These are phyloP conservation scores for Phoxinus dragarum DNA, from an alignment of 2,797 vertebrate genomes.

Conservation along the genomic window DNA sequence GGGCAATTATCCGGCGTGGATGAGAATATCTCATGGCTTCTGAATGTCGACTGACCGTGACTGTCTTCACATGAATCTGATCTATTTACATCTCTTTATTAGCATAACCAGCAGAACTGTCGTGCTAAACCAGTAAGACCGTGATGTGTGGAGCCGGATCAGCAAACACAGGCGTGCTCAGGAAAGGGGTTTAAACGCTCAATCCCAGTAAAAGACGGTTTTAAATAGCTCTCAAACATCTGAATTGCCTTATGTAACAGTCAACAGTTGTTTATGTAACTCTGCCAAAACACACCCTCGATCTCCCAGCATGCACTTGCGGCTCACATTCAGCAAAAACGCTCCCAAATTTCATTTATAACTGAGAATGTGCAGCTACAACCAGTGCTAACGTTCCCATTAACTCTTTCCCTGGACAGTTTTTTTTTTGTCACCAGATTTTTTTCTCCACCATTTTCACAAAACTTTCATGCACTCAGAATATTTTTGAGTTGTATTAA, in stretches of 20 bases:
- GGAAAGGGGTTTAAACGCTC: slow-evolving; percentile 1
- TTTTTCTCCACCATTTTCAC: not conserved
- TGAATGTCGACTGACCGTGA: not conserved
- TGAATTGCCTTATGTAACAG: slow-evolving; percentile 45
- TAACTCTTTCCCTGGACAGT: not conserved
- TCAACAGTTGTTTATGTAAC: slow-evolving; percentile 50
- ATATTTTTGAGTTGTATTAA: not conserved
- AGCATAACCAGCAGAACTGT: not conserved
- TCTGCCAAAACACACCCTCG: slow-evolving; percentile 21
- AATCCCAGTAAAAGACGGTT: not conserved
- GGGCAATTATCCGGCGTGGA: not conserved
- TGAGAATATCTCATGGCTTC: slow-evolving; percentile 16
- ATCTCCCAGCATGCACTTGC: slow-evolving; percentile 27
- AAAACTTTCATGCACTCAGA: not conserved
- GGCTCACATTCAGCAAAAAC: slow-evolving; percentile 1
- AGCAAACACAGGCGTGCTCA: not conserved
- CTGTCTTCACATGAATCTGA: not conserved
- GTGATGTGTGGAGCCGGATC: too few species aligned
- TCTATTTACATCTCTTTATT: too few species aligned
- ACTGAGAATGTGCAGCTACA: not conserved
- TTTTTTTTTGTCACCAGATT: not conserved
- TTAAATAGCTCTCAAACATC: slow-evolving; percentile 29
- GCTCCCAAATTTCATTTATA: not conserved
- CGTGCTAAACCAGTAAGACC: not conserved
- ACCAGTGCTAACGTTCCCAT: not conserved